These are phyloP conservation scores for Cherax destructor DNA, from an alignment of 1,140 invertebrate species.

Conservation along the genomic window DNA sequence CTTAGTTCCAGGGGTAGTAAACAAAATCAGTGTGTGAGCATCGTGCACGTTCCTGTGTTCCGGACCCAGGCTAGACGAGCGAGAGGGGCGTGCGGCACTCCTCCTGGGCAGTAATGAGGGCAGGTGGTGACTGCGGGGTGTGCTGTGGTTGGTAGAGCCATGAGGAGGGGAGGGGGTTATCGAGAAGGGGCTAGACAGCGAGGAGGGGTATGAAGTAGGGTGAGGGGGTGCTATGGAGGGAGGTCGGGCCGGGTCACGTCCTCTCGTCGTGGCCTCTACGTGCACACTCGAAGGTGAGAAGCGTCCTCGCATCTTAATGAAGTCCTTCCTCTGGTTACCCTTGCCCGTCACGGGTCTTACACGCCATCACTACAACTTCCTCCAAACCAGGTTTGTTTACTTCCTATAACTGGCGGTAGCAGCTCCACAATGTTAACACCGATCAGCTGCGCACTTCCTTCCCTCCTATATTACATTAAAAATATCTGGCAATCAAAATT, in stretches of 20 bases:
- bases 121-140: too few species aligned
- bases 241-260: conserved; percentile 30
- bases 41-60: too few species aligned
- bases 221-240: neutral
- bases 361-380: conserved; percentile 9
- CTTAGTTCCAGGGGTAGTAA: too few species aligned
- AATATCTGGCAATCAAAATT: too few species aligned
- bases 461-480: too few species aligned
- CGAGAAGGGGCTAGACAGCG: neutral
- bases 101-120: neutral
- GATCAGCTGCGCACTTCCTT: neutral
- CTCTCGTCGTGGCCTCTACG: conserved; percentile 22
- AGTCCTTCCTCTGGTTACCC: conserved; percentile 8
- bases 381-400: conserved; percentile 24
- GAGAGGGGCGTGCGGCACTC: too few species aligned
- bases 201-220: neutral
- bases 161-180: too few species aligned
- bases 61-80: too few species aligned
- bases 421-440: neutral
- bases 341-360: neutral
- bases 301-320: conserved; percentile 30
- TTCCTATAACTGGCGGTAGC: neutral
- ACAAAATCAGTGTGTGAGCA: too few species aligned
- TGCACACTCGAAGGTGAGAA: conserved; percentile 27
- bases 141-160: too few species aligned